phyloP scores from a whole-genome alignment of 1,140 invertebrate genomes.

The Melitaea cinxia region DNA sequence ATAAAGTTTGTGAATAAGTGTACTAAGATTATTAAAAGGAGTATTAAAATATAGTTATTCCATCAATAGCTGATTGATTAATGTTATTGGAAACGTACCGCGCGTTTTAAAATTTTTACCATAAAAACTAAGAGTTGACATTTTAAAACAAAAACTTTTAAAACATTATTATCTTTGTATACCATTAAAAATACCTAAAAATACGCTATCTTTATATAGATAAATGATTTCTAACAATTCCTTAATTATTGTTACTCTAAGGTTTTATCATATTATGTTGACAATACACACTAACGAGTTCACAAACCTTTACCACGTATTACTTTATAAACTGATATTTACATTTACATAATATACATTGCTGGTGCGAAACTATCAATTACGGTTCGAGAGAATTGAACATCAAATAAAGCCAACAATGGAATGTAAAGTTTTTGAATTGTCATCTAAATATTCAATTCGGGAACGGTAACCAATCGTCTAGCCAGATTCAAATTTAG shows the following conservation, averaged over 20 bases:
- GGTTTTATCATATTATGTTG: not conserved
- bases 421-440: not conserved
- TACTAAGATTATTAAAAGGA: no score
- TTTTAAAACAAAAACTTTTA: no score
- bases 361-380: not conserved
- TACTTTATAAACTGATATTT: not conserved
- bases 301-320: not conserved
- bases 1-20: no score
- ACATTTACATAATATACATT: not conserved
- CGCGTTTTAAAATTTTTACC: no score
- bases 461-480: conserved; percentile 1
- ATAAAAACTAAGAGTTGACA: no score
- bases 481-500: conserved; percentile 4
- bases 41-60: no score
- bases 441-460: not conserved
- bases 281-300: conserved; percentile 11
- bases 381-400: no score
- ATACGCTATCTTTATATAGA: no score
- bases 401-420: not conserved
- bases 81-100: no score
- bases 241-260: not conserved
- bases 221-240: not conserved
- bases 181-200: no score
- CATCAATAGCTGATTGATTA: no score
- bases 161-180: no score